Percentiles rank a stretch among this genome's conserved stretches.
Evolutionary conservation across 2,888 invertebrate species (phyloP).

Genomic region (Apotomis capreana): DNA sequence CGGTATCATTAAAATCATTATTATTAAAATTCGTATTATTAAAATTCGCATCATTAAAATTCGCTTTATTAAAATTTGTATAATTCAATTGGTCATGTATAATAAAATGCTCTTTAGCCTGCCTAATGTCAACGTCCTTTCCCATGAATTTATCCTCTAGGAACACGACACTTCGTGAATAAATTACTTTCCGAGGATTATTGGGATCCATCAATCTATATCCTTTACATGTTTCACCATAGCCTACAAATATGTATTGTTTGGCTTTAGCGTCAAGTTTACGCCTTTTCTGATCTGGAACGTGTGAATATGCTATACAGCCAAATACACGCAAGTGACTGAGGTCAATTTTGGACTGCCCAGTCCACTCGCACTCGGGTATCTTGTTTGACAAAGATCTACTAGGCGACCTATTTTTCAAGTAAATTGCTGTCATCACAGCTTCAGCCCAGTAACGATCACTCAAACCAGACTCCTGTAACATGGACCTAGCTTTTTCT

Average conservation of each 20-base stretch:
- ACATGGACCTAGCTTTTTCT: conserved; percentile 35
- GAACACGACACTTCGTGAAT: neutral
- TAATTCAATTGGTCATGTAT: conserved; percentile 8
- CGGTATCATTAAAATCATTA: neutral
- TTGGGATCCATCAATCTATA: conserved; percentile 10
- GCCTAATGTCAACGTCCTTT: neutral
- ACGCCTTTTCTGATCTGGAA: conserved; percentile 20
- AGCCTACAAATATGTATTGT: conserved; percentile 28
- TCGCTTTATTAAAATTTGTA: neutral
- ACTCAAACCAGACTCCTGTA: conserved; percentile 27
- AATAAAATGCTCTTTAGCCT: conserved; percentile 5
- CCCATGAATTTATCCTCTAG: conserved; percentile 7
- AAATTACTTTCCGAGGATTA: conserved; percentile 13
- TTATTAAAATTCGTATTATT: neutral
- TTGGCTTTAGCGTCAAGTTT: conserved; percentile 36
- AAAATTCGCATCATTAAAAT: neutral
- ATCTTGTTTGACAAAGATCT: conserved; percentile 36
- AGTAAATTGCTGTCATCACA: conserved; percentile 27
- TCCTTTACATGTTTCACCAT: conserved; percentile 37
- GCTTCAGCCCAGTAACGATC: conserved; percentile 36
- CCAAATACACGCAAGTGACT: conserved; percentile 40
- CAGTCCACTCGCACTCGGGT: conserved; percentile 41
- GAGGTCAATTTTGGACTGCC: conserved; percentile 21
- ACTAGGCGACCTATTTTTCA: conserved; percentile 23
- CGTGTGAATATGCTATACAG: conserved; percentile 24